phyloP scores from a whole-genome alignment of 2,797 vertebrate species.

The Rhinichthys osculus region DNA sequence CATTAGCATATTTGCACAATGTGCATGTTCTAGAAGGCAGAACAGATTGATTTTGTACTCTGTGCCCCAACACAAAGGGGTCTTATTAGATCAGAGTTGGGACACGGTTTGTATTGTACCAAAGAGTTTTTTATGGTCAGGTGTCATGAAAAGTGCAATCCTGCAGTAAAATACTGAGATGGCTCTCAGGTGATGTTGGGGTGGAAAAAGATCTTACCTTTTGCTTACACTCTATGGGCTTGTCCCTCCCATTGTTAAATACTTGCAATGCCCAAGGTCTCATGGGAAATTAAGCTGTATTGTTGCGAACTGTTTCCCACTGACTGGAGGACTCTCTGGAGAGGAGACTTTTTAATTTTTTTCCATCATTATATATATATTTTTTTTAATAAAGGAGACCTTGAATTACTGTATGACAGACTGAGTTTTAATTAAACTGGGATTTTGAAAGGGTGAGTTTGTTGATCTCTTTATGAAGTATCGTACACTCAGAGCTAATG shows the following conservation, averaged over 20 bases:
- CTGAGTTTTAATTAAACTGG: slow-evolving; percentile 81
- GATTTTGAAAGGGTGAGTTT: slow-evolving; percentile 75
- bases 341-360: slow-evolving; percentile 78
- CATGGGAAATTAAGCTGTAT: slow-evolving; percentile 86
- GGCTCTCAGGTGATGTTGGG: slow-evolving; percentile 62
- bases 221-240: slow-evolving; percentile 66
- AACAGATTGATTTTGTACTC: slow-evolving; percentile 42
- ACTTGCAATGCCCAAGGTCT: slow-evolving; percentile 74
- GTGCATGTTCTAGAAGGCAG: slow-evolving; percentile 22
- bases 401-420: slow-evolving; percentile 78
- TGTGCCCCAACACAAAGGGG: slow-evolving; percentile 19
- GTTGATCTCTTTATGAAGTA: slow-evolving; percentile 77
- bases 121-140: slow-evolving; percentile 29
- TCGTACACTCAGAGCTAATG: slow-evolving; percentile 23
- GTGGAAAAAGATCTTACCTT: slow-evolving; percentile 67
- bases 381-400: slow-evolving; percentile 76
- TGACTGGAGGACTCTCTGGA: slow-evolving; percentile 72
- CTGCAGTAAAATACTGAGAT: slow-evolving; percentile 42
- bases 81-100: slow-evolving; percentile 29
- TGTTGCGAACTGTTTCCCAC: slow-evolving; percentile 79
- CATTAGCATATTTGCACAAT: slow-evolving; percentile 34
- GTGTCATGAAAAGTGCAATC: slow-evolving; percentile 40
- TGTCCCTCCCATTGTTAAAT: slow-evolving; percentile 72
- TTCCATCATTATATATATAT: slow-evolving; percentile 38
- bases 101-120: slow-evolving; percentile 13